Evolutionary conservation across 2,113 vertebrate genomes (phyloP).

Genomic region (Aythya baeri): DNA sequence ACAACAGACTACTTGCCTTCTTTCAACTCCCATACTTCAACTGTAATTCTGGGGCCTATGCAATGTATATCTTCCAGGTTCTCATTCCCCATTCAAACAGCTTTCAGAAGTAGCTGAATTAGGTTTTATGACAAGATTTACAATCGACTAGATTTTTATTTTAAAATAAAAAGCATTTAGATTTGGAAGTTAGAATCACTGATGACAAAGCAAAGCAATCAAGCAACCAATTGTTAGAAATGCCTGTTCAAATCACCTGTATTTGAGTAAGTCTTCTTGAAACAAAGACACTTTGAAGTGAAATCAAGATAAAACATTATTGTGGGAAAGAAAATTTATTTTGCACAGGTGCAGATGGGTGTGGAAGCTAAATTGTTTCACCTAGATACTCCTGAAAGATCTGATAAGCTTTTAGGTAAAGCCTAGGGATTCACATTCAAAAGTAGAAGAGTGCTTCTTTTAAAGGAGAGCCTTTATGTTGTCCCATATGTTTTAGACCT

Average conservation of each 20-base stretch:
- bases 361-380: slow-evolving; percentile 47
- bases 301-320: slow-evolving; percentile 61
- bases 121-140: not conserved
- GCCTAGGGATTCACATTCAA: not conserved
- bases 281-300: slow-evolving; percentile 57
- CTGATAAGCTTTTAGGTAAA: slow-evolving; percentile 38
- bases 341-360: slow-evolving; percentile 60
- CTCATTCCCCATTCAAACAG: not conserved
- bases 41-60: not conserved
- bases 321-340: slow-evolving; percentile 53
- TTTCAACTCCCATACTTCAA: not conserved
- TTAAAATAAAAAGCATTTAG: not conserved
- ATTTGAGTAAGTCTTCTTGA: slow-evolving; percentile 26
- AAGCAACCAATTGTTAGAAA: not conserved
- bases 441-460: not conserved
- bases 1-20: fast-evolving
- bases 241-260: not conserved
- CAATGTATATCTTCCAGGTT: not conserved
- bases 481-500: not conserved
- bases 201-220: not conserved
- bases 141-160: not conserved
- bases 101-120: not conserved
- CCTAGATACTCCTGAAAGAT: slow-evolving; percentile 25
- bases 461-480: not conserved
- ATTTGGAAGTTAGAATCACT: not conserved